Evolutionary conservation across 1,140 invertebrate species (phyloP).

Genomic region (Apis cerana): DNA sequence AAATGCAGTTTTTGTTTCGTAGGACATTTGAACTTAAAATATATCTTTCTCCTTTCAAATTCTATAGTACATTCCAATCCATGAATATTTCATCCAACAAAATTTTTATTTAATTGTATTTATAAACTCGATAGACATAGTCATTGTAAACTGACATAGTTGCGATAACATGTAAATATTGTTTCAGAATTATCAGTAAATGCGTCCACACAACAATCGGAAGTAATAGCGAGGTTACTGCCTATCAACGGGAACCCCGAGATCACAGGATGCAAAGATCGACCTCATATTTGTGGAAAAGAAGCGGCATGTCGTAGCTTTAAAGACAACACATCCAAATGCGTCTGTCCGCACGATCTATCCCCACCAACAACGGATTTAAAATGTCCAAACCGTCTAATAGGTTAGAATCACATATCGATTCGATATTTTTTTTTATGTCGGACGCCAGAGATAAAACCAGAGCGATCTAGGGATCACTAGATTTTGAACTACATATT

Average conservation of each 20-base stretch:
- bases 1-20: no score
- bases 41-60: no score
- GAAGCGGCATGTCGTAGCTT: constrained; percentile 84
- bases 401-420: constrained; percentile 73
- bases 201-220: constrained; percentile 38
- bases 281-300: constrained; percentile 82
- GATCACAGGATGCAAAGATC: constrained; percentile 68
- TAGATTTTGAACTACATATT: no score
- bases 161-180: constrained; percentile 28
- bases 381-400: constrained; percentile 84
- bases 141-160: neutral
- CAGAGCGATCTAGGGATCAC: no score
- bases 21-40: no score
- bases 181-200: constrained; percentile 53
- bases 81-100: neutral
- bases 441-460: no score
- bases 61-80: neutral
- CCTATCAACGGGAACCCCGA: constrained; percentile 36
- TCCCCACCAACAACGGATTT: constrained; percentile 83
- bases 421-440: neutral
- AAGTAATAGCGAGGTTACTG: constrained; percentile 53
- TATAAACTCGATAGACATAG: neutral
- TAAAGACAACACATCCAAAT: constrained; percentile 82
- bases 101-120: neutral
- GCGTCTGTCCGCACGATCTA: constrained; percentile 85